Base-by-base conservation (phyloP, 2,888 invertebrate genomes). In the Slavum lentiscoides region DNA sequence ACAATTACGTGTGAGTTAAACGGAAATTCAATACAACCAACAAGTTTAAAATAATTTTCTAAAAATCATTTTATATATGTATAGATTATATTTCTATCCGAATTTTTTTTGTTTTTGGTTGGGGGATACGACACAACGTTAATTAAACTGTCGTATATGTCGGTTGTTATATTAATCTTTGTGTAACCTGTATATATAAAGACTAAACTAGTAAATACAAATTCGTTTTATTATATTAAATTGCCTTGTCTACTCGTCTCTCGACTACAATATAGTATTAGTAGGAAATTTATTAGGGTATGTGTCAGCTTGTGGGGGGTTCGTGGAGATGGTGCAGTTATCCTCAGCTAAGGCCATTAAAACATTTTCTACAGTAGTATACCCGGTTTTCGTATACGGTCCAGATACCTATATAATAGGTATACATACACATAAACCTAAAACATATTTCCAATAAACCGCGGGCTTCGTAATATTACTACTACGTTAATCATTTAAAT, bases 211-310 rank as follows among this genome's bases (percentile, higher is more conserved):
- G 43, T 49, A 62, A 53, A 62, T 49, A 43, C 49, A n/a, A 74
- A 62, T 43, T 23, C 53, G 62, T 53, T 43, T 62, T 74, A 53
- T 74, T 73, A 62, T 62, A 62, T 49, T 53, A 17, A 49, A n/a
- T n/a, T n/a, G n/a, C n/a, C 61, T 23, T 43, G 59, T 68, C 53
- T 17, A 19, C 72, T 73, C 53, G 62, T 43, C 4, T 74, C 53
- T 74, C 49, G 39, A 53, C n/a, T 30, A 62, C 62, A 74, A 49
- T 74, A 74, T 66, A 74, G 21, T 55, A 55, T 55, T 58, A 55
- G 66, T 23, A 19, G 19, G 62, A 49, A 39, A 76, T 76, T 68
- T 68, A 76, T 76, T 76, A 76, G 43, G 61, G 49, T 49, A 21
- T 53, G n/a, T n/a, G 67, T 59, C 66, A 68, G 75, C 30, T 67